These are phyloP conservation scores for Rhyacichthys aspro DNA, from an alignment of 2,797 vertebrate genomes.

Conservation along the genomic window DNA sequence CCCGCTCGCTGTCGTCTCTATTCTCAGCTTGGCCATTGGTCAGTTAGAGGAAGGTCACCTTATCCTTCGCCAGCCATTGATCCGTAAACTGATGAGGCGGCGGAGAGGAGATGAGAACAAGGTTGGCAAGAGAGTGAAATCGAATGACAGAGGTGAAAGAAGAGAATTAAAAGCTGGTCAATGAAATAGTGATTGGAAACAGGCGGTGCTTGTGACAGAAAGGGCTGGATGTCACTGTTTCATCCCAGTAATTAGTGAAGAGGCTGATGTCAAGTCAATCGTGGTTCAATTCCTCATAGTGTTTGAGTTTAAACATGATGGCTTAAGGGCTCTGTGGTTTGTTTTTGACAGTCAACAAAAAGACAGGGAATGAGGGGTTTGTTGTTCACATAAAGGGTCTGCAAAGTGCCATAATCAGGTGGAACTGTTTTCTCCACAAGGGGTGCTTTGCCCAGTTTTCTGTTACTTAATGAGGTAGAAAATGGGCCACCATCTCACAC, in stretches of 20 bases:
- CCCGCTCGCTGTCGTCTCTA: neutral
- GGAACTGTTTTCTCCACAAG: too few species aligned
- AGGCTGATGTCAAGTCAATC: constrained; percentile 31
- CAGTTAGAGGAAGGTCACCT: constrained; percentile 60
- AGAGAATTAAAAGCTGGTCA: constrained; percentile 27
- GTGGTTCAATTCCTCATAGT: constrained; percentile 35
- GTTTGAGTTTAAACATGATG: constrained; percentile 21
- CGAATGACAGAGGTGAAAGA: constrained; percentile 17
- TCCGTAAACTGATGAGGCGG: constrained; percentile 51
- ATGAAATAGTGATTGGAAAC: constrained; percentile 18
- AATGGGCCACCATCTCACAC: too few species aligned
- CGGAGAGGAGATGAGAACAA: constrained; percentile 10
- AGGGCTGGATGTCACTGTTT: neutral
- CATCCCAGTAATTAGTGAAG: constrained; percentile 36
- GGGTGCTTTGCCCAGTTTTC: too few species aligned
- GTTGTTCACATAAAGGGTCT: too few species aligned
- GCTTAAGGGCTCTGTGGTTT: neutral
- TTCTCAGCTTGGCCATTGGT: constrained; percentile 45
- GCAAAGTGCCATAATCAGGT: too few species aligned
- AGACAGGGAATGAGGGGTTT: too few species aligned
- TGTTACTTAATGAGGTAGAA: too few species aligned
- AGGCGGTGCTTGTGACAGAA: neutral
- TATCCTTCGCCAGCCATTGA: constrained; percentile 47
- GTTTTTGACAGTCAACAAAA: constrained; percentile 10
- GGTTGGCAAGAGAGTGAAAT: constrained; percentile 12